These are phyloP conservation scores for Alligator sinensis DNA, from an alignment of 2,113 vertebrate genomes.

Conservation along the genomic window DNA sequence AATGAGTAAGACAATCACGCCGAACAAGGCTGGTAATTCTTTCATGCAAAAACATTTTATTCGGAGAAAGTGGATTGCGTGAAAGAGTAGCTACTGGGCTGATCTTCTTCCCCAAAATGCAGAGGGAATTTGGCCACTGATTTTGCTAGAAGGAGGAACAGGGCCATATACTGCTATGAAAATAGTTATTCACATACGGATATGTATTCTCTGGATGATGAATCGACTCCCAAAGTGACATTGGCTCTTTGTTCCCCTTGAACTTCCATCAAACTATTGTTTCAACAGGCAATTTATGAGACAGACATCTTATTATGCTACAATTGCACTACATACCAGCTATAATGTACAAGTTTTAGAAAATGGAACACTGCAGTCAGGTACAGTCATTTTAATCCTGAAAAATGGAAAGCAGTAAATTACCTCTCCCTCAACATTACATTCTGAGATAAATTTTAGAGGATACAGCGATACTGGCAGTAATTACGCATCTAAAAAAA, in stretches of 20 bases:
- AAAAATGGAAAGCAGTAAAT: conserved; percentile 43
- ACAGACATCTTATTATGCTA: background rate
- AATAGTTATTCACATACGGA: background rate
- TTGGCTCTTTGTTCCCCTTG: background rate
- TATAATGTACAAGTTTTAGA: background rate
- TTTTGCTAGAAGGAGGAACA: conserved; percentile 46
- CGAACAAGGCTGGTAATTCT: too few relatives aligned
- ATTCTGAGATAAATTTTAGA: conserved; percentile 33
- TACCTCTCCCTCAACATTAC: background rate
- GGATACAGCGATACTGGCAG: conserved; percentile 28
- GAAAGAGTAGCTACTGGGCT: background rate
- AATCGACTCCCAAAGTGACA: conserved; percentile 40
- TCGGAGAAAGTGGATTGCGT: too few relatives aligned
- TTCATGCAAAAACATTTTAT: too few relatives aligned
- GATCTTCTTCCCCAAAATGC: conserved; percentile 38
- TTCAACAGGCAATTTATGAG: conserved; percentile 44
- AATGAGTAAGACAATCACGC: background rate
- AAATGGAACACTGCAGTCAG: conserved; percentile 42
- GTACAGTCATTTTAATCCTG: conserved; percentile 52
- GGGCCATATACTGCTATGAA: conserved; percentile 26
- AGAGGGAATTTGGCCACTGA: background rate
- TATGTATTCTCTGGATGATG: conserved; percentile 26
- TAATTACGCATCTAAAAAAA: conserved; percentile 38
- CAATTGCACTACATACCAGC: background rate
- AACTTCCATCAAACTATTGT: conserved; percentile 30